A percentile compares a stretch with the other conserved stretches of the same genome.
phyloP scores from a whole-genome alignment of 2,888 invertebrate species.

The Mactromeris polynyma region DNA sequence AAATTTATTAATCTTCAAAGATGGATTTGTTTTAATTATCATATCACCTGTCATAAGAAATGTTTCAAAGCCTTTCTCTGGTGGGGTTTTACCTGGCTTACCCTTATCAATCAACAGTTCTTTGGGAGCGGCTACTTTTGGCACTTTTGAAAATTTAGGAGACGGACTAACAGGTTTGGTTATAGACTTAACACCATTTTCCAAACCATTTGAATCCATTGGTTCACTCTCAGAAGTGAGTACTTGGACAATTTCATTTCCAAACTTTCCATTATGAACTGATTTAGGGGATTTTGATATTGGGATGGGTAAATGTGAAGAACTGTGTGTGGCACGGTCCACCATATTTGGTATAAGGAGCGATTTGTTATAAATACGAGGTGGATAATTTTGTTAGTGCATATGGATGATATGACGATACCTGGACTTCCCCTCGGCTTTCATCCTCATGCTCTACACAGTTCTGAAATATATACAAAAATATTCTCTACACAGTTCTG shows the following conservation, averaged over 20 bases:
- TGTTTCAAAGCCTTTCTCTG: conserved; percentile 84
- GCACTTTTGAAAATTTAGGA: conserved; percentile 45
- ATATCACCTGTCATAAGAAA: conserved; percentile 99
- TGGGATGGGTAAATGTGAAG: conserved; percentile 81
- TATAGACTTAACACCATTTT: conserved; percentile 50
- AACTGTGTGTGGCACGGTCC: conserved; percentile 77
- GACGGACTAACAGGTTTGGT: conserved; percentile 36
- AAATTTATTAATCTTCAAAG: conserved; percentile 86
- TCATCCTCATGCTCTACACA: conserved; percentile 47
- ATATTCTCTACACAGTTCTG: background rate
- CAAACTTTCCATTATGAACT: conserved; percentile 58
- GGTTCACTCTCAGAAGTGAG: conserved; percentile 23
- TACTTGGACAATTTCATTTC: conserved; percentile 42
- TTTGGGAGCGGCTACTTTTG: conserved; percentile 67
- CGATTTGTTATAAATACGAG: conserved; percentile 22
- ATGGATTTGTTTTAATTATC: conserved; percentile 94
- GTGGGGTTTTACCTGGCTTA: conserved; percentile 44
- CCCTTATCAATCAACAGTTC: conserved; percentile 59
- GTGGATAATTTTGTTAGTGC: conserved; percentile 44
- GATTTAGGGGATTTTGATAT: conserved; percentile 52
- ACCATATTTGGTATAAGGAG: conserved; percentile 48
- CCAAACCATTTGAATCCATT: conserved; percentile 38
- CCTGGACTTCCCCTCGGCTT: conserved; percentile 60
- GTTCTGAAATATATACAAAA: conserved; percentile 37
- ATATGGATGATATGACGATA: conserved; percentile 47